Evolutionary conservation across 2,797 vertebrate species (phyloP).

Genomic region (Naso thynnoides): DNA sequence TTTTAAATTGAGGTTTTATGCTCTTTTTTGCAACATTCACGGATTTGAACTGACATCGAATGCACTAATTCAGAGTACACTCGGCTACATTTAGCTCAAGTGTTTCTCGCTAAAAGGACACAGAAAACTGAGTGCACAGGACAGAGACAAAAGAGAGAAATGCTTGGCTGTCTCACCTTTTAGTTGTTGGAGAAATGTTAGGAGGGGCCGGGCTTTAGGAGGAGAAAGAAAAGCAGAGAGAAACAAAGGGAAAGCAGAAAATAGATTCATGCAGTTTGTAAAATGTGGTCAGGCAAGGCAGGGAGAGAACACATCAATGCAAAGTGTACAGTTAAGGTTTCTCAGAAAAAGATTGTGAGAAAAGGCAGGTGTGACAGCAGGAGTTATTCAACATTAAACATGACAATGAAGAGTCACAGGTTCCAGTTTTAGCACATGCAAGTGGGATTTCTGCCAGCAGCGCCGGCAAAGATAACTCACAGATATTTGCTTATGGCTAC

Average conservation of each 20-base stretch:
- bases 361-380: slow-evolving; percentile 15
- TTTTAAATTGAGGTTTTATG: background rate
- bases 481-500: slow-evolving; percentile 24
- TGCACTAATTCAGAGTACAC: background rate
- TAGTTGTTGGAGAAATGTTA: slow-evolving; percentile 83
- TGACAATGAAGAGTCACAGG: slow-evolving; percentile 17
- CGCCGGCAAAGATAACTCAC: slow-evolving; percentile 7
- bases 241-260: slow-evolving; percentile 73
- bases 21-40: slow-evolving; percentile 1
- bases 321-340: slow-evolving; percentile 33
- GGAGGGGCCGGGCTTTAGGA: slow-evolving; percentile 83
- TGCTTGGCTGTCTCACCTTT: slow-evolving; percentile 82
- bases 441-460: slow-evolving; percentile 21
- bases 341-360: slow-evolving; percentile 20
- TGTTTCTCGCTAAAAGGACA: slow-evolving; percentile 1
- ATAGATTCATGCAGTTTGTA: slow-evolving; percentile 69
- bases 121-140: slow-evolving; percentile 15
- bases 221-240: slow-evolving; percentile 72
- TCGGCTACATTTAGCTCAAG: background rate
- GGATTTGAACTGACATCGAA: background rate
- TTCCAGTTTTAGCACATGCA: slow-evolving; percentile 28
- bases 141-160: slow-evolving; percentile 49
- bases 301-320: slow-evolving; percentile 33
- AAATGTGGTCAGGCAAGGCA: slow-evolving; percentile 34
- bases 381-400: slow-evolving; percentile 15